Base-by-base conservation (phyloP, 2,113 vertebrate genomes). In the Camelus bactrianus region DNA sequence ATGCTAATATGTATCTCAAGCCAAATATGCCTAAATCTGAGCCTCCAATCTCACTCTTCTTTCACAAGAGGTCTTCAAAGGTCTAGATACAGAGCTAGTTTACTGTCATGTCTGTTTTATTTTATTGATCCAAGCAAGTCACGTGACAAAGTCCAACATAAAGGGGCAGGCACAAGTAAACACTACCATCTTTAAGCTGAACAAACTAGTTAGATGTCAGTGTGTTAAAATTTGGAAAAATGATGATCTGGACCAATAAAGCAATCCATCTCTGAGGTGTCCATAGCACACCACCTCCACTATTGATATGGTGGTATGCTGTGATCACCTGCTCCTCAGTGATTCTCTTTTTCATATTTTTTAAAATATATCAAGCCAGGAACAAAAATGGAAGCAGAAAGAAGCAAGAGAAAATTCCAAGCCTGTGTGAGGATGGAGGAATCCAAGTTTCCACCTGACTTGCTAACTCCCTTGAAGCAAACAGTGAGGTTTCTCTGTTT, bases 221-320 rank as follows among this genome's bases (percentile, higher is more conserved):
- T 48, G 16, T 15, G 1, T 38, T 28, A 32, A 58, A 60, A 26
- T 14, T 28, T 6, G 73, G 56, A 58, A 58, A 69, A 56, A 14
- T 64, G n/a, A 32, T 79, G n/a, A n/a, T 26, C 26, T 28, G 19
- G 14, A 1, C 58, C 22, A 52, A 8, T n/a, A 22, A 75, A 5
- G 10, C 26, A 73, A 58, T 4, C 2, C 13, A 12, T 19, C 13
- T 1, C 24, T 19, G 32, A 20, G 10, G 11, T 13, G 58, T 42
- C 28, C 35, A 32, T 14, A 38, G 5, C 1, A 8, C 0, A 76
- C 20, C 6, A 35, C 16, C 22, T 60, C 19, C 0, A 4, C 46
- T n/a, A 14, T 12, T 38, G 22, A 81, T 38, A 3, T 6, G 30
- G 9, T 5, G n/a, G 1, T 35, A 8, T 42, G 54, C 38, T n/a